Evolutionary conservation across 53 echinoderm and acorn worm genomes (phyloP).

Genomic region (Holothuria leucospilota): DNA sequence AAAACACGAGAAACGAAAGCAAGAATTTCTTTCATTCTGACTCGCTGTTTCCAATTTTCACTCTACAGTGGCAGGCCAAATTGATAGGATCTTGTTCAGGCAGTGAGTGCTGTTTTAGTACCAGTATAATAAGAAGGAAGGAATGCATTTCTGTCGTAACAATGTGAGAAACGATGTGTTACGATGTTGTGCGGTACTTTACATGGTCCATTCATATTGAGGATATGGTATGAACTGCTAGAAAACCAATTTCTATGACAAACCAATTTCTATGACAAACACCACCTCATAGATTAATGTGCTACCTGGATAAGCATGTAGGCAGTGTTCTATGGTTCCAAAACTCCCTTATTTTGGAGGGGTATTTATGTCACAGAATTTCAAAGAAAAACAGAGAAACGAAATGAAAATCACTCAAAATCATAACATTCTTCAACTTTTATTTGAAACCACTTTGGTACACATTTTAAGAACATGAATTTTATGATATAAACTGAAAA

Average conservation of each 20-base stretch:
- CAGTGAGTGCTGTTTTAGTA: slow-evolving; percentile 4
- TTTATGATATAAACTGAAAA: neutral
- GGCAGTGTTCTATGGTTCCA: no score
- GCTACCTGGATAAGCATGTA: no score
- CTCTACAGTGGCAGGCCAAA: neutral
- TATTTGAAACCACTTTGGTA: slow-evolving; percentile 21
- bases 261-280: neutral
- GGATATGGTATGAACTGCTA: neutral
- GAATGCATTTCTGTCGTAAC: slow-evolving; percentile 22
- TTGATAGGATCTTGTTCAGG: neutral
- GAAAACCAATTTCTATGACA: no score
- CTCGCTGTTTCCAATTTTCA: neutral
- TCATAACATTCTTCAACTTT: neutral
- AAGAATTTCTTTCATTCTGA: neutral
- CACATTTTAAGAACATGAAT: slow-evolving; percentile 10
- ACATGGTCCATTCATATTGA: neutral
- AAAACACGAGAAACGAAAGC: neutral
- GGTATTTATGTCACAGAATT: slow-evolving; percentile 24
- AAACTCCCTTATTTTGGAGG: neutral
- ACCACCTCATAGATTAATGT: neutral
- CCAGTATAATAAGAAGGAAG: neutral
- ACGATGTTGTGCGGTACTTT: slow-evolving; percentile 16
- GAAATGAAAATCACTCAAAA: neutral
- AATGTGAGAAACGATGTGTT: slow-evolving; percentile 38
- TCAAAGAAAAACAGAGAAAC: slow-evolving; percentile 6